Percentiles rank a stretch among this genome's conserved stretches.
phyloP scores from a whole-genome alignment of 2,797 vertebrate species.

The Myiotriccus ornatus region DNA sequence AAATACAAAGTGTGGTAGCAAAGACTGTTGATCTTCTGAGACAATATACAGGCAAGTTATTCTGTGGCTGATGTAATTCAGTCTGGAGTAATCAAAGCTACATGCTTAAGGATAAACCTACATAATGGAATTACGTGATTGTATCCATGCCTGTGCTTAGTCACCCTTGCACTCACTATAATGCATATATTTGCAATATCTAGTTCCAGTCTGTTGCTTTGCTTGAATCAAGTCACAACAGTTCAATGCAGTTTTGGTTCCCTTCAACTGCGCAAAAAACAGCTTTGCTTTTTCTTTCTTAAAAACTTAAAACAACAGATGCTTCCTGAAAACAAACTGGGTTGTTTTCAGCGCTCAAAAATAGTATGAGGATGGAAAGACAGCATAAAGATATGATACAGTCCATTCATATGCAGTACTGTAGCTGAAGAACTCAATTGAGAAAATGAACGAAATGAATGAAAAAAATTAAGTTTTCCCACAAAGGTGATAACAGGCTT shows the following conservation, averaged over 20 bases:
- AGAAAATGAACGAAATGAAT: background rate
- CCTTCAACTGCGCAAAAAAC: background rate
- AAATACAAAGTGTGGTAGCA: background rate
- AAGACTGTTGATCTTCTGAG: background rate
- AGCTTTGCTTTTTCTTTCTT: background rate
- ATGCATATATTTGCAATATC: background rate
- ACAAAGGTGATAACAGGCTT: background rate
- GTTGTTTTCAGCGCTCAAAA: background rate
- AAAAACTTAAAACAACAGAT: background rate
- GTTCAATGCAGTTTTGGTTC: background rate
- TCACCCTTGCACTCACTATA: background rate
- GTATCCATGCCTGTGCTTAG: slow-evolving; percentile 23
- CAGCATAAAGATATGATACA: background rate
- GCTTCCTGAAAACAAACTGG: background rate
- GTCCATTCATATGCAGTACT: background rate
- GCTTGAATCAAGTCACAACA: background rate
- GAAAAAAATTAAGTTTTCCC: background rate
- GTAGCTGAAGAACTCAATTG: background rate
- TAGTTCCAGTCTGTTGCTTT: slow-evolving; percentile 23
- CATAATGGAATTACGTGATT: slow-evolving; percentile 1
- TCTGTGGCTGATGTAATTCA: slow-evolving; percentile 44
- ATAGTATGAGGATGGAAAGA: background rate
- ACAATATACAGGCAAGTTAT: background rate
- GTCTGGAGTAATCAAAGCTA: slow-evolving; percentile 43
- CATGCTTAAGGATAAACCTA: slow-evolving; percentile 29